Evolutionary conservation across 2,888 invertebrate species (phyloP).

Genomic region (Bombylius discolor): DNA sequence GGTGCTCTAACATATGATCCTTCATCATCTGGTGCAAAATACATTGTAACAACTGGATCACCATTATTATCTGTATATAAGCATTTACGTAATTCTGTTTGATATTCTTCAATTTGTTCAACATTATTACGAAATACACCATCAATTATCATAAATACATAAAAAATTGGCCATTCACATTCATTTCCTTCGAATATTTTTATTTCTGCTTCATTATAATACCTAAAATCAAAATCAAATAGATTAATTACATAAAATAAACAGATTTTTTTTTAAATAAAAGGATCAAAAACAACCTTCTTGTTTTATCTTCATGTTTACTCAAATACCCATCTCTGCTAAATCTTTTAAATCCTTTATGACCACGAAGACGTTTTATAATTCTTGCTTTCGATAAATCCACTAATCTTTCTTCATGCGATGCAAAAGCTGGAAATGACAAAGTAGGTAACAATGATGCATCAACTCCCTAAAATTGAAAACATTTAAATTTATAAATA

Average conservation of each 20-base stretch:
- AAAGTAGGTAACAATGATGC: conserved; percentile 82
- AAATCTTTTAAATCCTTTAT: conserved; percentile 87
- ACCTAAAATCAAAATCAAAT: conserved; percentile 35
- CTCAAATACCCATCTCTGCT: conserved; percentile 89
- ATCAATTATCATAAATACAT: conserved; percentile 90
- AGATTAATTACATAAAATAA: neutral
- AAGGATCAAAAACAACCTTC: conserved; percentile 33
- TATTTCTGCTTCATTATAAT: conserved; percentile 82
- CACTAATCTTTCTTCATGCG: conserved; percentile 86
- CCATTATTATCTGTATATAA: conserved; percentile 71
- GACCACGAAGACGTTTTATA: conserved; percentile 66
- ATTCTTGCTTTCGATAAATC: conserved; percentile 77
- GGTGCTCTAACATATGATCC: conserved; percentile 34
- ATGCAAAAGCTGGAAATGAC: conserved; percentile 96
- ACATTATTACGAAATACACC: conserved; percentile 78
- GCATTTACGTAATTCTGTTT: conserved; percentile 66
- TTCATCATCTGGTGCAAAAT: conserved; percentile 44
- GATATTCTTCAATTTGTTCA: conserved; percentile 86
- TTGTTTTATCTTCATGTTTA: conserved; percentile 66
- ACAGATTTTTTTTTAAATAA: neutral
- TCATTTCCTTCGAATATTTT: conserved; percentile 93
- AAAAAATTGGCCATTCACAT: conserved; percentile 97
- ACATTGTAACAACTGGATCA: conserved; percentile 90
- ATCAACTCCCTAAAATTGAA: conserved; percentile 72
- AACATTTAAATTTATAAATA: neutral